Conservation (phyloP, 1,140 invertebrate genomes). For the Dendroctonus valens region DNA sequence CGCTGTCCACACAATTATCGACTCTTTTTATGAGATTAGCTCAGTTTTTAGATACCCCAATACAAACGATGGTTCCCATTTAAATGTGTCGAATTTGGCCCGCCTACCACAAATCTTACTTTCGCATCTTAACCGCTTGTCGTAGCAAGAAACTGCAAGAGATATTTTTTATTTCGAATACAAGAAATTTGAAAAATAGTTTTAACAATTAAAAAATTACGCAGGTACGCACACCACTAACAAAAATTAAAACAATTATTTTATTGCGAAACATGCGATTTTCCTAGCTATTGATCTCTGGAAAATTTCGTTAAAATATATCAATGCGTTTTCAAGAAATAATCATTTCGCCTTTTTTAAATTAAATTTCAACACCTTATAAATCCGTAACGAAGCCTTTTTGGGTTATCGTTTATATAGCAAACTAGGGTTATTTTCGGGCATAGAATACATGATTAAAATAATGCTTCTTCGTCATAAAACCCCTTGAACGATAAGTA, state of each 20-base stretch:
- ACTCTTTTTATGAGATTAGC: no score
- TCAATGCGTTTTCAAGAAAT: slow-evolving; percentile 1
- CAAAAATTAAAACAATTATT: not conserved
- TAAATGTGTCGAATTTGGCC: no score
- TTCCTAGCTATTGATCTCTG: not conserved
- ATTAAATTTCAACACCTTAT: not conserved
- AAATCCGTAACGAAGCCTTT: no score
- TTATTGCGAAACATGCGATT: not conserved
- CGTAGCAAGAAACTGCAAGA: not conserved
- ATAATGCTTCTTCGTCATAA: not conserved
- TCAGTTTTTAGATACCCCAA: no score
- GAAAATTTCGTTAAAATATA: not conserved
- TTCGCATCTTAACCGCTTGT: no score
- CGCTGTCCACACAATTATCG: no score
- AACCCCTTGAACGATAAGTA: no score
- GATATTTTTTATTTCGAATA: not conserved
- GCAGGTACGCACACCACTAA: no score
- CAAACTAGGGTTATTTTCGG: not conserved
- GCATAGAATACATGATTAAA: not conserved
- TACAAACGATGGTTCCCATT: no score
- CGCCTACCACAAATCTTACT: no score
- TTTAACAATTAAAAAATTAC: not conserved
- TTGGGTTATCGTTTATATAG: not conserved
- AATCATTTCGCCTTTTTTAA: not conserved
- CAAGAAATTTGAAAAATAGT: slow-evolving; percentile 3